Percentiles rank a stretch among this genome's conserved stretches.
Conservation (phyloP, 2,113 vertebrate species). For the Piaya cayana region DNA sequence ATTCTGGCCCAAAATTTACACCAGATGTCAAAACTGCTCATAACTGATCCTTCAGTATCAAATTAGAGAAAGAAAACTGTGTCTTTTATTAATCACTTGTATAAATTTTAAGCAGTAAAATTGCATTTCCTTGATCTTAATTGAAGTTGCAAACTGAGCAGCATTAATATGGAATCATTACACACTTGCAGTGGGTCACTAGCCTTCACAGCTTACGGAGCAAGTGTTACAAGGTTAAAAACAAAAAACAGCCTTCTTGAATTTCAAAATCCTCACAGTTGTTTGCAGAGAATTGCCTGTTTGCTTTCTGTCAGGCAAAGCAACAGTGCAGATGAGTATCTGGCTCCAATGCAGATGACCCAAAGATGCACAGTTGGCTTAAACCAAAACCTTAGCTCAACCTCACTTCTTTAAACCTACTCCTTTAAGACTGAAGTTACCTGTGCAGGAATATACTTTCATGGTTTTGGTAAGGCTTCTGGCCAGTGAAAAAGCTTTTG, state of each 20-base stretch:
- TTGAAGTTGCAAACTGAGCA: not conserved
- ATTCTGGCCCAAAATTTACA: not conserved
- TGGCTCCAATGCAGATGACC: not conserved
- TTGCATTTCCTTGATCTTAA: not conserved
- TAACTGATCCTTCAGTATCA: not conserved
- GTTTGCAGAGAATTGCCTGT: not conserved
- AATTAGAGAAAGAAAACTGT: not conserved
- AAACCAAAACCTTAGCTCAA: not conserved
- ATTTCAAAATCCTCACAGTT: not conserved
- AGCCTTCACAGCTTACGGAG: not conserved
- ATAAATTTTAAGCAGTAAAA: not conserved
- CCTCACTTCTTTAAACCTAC: not conserved
- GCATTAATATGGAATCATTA: not conserved
- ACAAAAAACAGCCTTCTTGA: not conserved
- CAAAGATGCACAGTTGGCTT: not conserved
- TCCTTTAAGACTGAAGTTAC: not conserved
- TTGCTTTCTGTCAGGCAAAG: not conserved
- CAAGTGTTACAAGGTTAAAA: not conserved
- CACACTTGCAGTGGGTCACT: not conserved
- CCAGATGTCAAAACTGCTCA: not conserved
- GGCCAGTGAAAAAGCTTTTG: not conserved
- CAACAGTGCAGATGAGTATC: not conserved
- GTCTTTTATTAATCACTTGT: not conserved
- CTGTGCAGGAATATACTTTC: not conserved
- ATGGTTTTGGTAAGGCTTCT: not conserved